Evolutionary conservation across 2,888 invertebrate genomes (phyloP).

Genomic region (Dasypogon diadema): DNA sequence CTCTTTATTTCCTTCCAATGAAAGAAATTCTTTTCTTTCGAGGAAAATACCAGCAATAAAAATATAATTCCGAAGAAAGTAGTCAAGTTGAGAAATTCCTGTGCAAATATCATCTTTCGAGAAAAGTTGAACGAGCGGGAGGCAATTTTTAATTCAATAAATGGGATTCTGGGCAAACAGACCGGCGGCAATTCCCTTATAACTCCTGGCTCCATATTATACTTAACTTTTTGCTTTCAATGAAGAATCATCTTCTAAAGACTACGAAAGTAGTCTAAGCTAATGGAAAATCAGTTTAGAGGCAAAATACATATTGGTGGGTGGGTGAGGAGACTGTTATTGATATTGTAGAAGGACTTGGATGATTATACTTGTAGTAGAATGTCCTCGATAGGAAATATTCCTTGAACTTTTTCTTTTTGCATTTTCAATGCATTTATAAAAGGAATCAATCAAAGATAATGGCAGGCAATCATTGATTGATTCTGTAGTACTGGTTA

Average conservation of each 20-base stretch:
- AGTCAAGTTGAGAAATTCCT: slow-evolving; percentile 38
- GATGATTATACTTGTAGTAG: slow-evolving; percentile 5
- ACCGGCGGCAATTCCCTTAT: slow-evolving; percentile 45
- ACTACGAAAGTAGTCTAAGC: slow-evolving; percentile 42
- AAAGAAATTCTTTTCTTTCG: neutral
- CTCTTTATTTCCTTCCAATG: neutral
- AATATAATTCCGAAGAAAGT: slow-evolving; percentile 53
- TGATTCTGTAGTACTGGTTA: slow-evolving; percentile 2
- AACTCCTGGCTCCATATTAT: slow-evolving; percentile 19
- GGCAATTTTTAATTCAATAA: slow-evolving; percentile 58
- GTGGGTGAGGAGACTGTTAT: neutral
- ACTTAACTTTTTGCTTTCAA: slow-evolving; percentile 17
- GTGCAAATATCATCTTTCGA: slow-evolving; percentile 43
- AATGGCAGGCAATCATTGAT: slow-evolving; percentile 33
- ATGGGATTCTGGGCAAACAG: slow-evolving; percentile 58
- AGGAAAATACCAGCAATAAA: slow-evolving; percentile 46
- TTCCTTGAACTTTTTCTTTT: slow-evolving; percentile 3
- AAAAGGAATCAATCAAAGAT: slow-evolving; percentile 37
- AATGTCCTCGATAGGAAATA: slow-evolving; percentile 5
- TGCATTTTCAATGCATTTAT: slow-evolving; percentile 6
- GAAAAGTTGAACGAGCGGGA: slow-evolving; percentile 26
- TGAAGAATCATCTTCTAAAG: slow-evolving; percentile 4
- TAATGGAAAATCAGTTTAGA: slow-evolving; percentile 45
- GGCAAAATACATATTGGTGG: slow-evolving; percentile 18
- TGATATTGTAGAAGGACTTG: neutral